phyloP scores from a whole-genome alignment of 2,888 invertebrate species.

The Hypena proboscidalis region DNA sequence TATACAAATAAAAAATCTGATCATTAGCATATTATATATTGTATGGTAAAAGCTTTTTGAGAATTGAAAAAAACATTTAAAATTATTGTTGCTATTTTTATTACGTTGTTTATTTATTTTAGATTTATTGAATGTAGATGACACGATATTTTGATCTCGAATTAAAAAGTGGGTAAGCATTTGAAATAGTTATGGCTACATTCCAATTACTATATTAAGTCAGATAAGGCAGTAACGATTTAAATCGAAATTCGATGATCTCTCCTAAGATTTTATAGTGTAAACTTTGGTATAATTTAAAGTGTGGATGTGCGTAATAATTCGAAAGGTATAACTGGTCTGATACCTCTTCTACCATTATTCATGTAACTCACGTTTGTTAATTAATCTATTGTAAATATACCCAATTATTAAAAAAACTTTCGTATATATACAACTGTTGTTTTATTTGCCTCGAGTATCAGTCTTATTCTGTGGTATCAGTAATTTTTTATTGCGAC shows the following conservation, averaged over 20 bases:
- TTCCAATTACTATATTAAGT: slow-evolving; percentile 56
- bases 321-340: slow-evolving; percentile 53
- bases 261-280: slow-evolving; percentile 52
- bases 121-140: slow-evolving; percentile 16
- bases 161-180: slow-evolving; percentile 33
- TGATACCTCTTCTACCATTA: slow-evolving; percentile 68
- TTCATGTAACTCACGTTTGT: slow-evolving; percentile 83
- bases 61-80: slow-evolving; percentile 27
- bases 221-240: slow-evolving; percentile 34
- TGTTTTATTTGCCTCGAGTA: slow-evolving; percentile 69
- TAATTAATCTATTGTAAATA: slow-evolving; percentile 84
- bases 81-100: slow-evolving; percentile 20
- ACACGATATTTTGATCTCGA: slow-evolving; percentile 37
- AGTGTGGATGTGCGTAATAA: slow-evolving; percentile 63
- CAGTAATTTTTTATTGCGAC: too few relatives aligned
- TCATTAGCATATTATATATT: slow-evolving; percentile 32
- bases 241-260: slow-evolving; percentile 55
- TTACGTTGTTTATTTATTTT: slow-evolving; percentile 25
- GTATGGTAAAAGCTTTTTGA: slow-evolving; percentile 30
- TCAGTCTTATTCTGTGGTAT: too few relatives aligned
- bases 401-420: slow-evolving; percentile 83
- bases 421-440: slow-evolving; percentile 74
- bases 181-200: slow-evolving; percentile 53
- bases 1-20: slow-evolving; percentile 23
- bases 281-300: slow-evolving; percentile 61